These are phyloP conservation scores for Eilema depressum DNA, from an alignment of 2,888 invertebrate species.

Conservation along the genomic window DNA sequence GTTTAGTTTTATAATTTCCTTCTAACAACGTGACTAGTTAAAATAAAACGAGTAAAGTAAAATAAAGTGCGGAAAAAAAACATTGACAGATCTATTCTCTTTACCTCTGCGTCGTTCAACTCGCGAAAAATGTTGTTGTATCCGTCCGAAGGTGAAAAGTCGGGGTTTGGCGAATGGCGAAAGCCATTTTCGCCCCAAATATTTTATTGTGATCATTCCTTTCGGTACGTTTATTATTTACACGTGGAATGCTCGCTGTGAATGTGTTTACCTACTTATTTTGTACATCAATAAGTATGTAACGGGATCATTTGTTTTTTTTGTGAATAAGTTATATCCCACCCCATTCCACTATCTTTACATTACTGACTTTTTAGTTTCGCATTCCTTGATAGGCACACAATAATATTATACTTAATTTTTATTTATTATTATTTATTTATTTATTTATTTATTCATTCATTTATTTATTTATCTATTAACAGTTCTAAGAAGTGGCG, in stretches of 20 bases:
- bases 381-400: too few species aligned
- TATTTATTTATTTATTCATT: too few species aligned
- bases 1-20: too few species aligned
- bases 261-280: conserved; percentile 29
- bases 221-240: conserved; percentile 52
- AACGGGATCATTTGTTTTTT: background rate
- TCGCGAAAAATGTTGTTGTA: conserved; percentile 72
- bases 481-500: too few species aligned
- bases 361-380: too few species aligned
- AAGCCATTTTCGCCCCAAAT: conserved; percentile 58
- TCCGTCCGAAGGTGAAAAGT: conserved; percentile 71
- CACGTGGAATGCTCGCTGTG: conserved; percentile 33
- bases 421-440: too few species aligned
- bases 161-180: conserved; percentile 63
- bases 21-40: background rate
- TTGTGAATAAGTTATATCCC: background rate
- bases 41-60: background rate
- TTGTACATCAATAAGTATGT: conserved; percentile 10
- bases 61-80: background rate
- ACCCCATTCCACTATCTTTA: too few species aligned
- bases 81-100: background rate
- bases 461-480: too few species aligned
- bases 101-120: conserved; percentile 45
- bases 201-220: conserved; percentile 57
- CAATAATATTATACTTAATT: too few species aligned